A percentile compares a stretch with the other conserved stretches of the same genome.
Evolutionary conservation across 1,140 invertebrate genomes (phyloP).

Genomic region (Aphidius gifuensis): DNA sequence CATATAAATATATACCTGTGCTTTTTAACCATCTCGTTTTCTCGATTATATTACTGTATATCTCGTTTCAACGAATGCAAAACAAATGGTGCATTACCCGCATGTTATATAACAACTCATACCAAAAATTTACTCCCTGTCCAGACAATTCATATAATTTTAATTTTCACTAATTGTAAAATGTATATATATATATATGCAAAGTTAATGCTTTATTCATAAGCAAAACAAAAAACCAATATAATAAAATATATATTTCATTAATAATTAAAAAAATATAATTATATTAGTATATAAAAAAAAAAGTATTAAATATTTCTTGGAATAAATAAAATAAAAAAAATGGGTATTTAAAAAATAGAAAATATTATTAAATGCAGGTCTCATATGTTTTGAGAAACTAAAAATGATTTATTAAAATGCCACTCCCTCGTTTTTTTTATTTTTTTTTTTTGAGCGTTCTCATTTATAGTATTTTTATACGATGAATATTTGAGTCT

Average conservation of each 20-base stretch:
- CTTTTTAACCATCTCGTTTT: no score
- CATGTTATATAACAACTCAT: slow-evolving; percentile 23
- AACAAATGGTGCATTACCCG: slow-evolving; percentile 10
- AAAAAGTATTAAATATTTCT: no score
- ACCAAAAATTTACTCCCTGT: slow-evolving; percentile 47
- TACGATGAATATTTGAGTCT: neutral
- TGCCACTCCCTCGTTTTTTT: slow-evolving; percentile 38
- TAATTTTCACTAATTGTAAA: slow-evolving; percentile 51
- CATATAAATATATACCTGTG: no score
- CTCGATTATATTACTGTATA: neutral
- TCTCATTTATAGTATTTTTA: neutral
- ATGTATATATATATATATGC: slow-evolving; percentile 30
- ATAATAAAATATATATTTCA: neutral
- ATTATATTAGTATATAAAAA: no score
- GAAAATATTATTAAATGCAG: slow-evolving; percentile 43
- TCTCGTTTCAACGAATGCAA: slow-evolving; percentile 17
- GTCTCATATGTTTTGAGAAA: slow-evolving; percentile 37
- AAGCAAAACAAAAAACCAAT: no score
- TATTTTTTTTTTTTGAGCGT: slow-evolving; percentile 18
- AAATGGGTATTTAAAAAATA: slow-evolving; percentile 39
- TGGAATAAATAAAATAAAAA: slow-evolving; percentile 18
- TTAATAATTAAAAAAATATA: neutral
- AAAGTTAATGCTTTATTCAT: neutral
- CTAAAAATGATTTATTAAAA: slow-evolving; percentile 54
- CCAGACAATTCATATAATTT: slow-evolving; percentile 37